A percentile compares a stretch with the other conserved stretches of the same genome.
phyloP scores from a whole-genome alignment of 37 sponge, comb jelly and placozoan genomes.

The Beroe ovata region DNA sequence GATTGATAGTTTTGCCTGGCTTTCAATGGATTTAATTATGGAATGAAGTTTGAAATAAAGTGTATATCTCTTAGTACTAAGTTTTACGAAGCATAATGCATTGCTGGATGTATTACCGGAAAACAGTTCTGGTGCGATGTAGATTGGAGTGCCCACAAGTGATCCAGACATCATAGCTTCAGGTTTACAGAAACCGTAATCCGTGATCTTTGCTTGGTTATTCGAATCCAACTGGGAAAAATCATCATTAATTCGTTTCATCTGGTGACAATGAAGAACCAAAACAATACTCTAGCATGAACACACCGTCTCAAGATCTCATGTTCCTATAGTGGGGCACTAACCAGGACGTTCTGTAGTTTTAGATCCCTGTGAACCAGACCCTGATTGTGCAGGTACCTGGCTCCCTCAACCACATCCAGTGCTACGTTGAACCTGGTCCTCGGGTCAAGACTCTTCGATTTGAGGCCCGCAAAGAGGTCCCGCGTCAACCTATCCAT shows the following conservation, averaged over 20 bases:
- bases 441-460: conserved; percentile 76
- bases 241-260: too few species aligned
- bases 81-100: too few species aligned
- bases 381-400: conserved; percentile 95
- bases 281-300: too few species aligned
- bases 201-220: conserved; percentile 88
- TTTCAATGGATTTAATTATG: too few species aligned
- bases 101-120: too few species aligned
- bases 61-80: too few species aligned
- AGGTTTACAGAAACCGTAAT: conserved; percentile 98
- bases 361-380: conserved; percentile 97
- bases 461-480: conserved; percentile 88
- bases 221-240: conserved; percentile 76
- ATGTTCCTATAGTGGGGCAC: too few species aligned
- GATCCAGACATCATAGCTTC: conserved; percentile 99
- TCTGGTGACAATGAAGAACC: too few species aligned
- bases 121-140: conserved; percentile 98
- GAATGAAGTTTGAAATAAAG: too few species aligned
- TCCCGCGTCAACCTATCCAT: conserved; percentile 93
- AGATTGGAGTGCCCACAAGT: conserved; percentile 97
- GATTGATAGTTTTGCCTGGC: too few species aligned
- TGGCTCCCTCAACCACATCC: conserved; percentile 91
- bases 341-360: conserved; percentile 96
- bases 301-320: too few species aligned
- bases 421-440: conserved; percentile 84